phyloP scores from a whole-genome alignment of 2,888 invertebrate species.

The Campopleginae sp. region DNA sequence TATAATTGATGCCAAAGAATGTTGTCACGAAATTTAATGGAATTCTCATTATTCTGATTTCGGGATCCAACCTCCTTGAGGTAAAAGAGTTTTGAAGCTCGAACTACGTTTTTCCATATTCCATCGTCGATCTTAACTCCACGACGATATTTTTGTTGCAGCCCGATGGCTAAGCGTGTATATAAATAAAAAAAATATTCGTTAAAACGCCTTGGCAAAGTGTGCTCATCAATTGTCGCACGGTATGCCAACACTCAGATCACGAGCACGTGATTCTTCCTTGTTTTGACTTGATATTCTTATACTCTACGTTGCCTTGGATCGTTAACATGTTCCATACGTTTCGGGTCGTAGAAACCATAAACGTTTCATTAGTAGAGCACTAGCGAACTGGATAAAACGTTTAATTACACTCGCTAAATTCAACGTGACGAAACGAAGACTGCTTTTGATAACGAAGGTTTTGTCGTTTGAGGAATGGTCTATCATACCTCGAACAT shows the following conservation, averaged over 20 bases:
- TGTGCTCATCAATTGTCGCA: constrained; percentile 23
- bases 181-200: constrained; percentile 5
- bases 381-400: background rate
- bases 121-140: background rate
- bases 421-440: constrained; percentile 7
- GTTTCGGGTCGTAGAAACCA: constrained; percentile 13
- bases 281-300: background rate
- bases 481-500: background rate
- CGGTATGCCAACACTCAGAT: background rate
- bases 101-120: background rate
- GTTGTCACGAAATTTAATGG: too few species aligned
- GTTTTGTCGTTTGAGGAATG: background rate
- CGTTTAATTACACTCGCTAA: background rate
- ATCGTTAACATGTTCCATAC: constrained; percentile 24
- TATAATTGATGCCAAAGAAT: too few species aligned
- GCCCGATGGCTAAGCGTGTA: background rate
- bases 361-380: constrained; percentile 13
- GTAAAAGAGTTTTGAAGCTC: constrained; percentile 2
- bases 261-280: constrained; percentile 8
- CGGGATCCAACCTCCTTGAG: too few species aligned
- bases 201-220: constrained; percentile 20
- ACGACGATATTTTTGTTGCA: background rate
- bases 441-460: background rate
- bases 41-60: too few species aligned
- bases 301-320: constrained; percentile 20